A percentile compares a stretch with the other conserved stretches of the same genome.
These are phyloP conservation scores for Ahaetulla prasina DNA, from an alignment of 2,113 vertebrate species.

Conservation along the genomic window DNA sequence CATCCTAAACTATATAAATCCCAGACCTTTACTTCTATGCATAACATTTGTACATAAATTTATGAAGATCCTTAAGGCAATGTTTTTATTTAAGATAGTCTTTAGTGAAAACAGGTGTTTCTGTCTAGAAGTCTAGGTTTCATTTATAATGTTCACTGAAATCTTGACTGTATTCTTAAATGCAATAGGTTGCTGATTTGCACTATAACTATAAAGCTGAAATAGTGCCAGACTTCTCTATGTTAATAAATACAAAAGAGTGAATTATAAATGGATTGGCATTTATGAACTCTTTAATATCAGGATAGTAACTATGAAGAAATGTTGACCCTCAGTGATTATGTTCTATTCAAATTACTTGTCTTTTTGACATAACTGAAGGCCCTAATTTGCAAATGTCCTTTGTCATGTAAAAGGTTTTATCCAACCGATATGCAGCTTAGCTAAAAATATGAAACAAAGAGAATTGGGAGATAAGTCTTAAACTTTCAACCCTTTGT, in stretches of 20 bases:
- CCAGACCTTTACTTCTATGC: conserved; percentile 46
- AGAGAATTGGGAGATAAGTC: conserved; percentile 47
- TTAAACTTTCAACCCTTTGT: conserved; percentile 66
- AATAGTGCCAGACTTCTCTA: conserved; percentile 20
- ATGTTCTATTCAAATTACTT: conserved; percentile 51
- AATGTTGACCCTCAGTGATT: conserved; percentile 41
- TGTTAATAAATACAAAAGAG: conserved; percentile 37
- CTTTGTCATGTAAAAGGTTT: conserved; percentile 38
- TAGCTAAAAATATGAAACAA: conserved; percentile 51
- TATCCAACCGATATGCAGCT: conserved; percentile 23
- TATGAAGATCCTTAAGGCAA: conserved; percentile 48
- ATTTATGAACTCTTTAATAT: conserved; percentile 33
- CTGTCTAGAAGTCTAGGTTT: not conserved
- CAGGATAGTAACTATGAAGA: conserved; percentile 35
- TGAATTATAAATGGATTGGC: conserved; percentile 42
- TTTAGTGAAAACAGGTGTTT: conserved; percentile 27
- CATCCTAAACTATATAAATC: conserved; percentile 19
- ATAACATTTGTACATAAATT: conserved; percentile 35
- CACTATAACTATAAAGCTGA: conserved; percentile 19
- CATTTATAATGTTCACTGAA: not conserved
- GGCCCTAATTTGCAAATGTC: conserved; percentile 45
- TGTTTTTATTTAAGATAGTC: conserved; percentile 21
- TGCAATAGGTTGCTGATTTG: conserved; percentile 12
- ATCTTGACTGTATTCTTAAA: not conserved
- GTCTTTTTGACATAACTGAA: conserved; percentile 43